A percentile compares a stretch with the other conserved stretches of the same genome.
Evolutionary conservation across 2,888 invertebrate genomes (phyloP).

Genomic region (Argyresthia goedartella): DNA sequence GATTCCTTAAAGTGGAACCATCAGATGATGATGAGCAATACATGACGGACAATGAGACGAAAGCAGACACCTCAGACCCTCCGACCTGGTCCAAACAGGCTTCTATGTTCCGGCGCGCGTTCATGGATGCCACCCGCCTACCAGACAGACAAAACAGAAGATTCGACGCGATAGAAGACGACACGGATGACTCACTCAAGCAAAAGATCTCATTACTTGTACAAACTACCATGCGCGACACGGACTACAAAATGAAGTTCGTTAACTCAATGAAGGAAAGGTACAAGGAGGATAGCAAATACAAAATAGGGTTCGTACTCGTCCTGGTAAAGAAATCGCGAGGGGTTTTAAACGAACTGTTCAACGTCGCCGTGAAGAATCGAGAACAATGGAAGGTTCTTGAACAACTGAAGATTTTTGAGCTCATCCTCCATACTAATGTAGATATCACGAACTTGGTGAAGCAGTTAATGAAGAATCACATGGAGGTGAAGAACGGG

Average conservation of each 20-base stretch:
- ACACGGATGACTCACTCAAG: neutral
- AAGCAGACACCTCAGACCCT: too few relatives aligned
- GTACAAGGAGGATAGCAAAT: slow-evolving; percentile 16
- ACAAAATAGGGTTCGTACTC: slow-evolving; percentile 39
- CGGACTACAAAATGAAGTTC: neutral
- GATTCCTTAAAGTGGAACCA: neutral
- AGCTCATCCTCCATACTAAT: slow-evolving; percentile 49
- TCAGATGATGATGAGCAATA: neutral
- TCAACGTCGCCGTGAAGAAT: slow-evolving; percentile 49
- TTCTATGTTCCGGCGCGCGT: too few relatives aligned
- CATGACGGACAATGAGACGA: slow-evolving; percentile 6
- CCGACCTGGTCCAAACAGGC: too few relatives aligned
- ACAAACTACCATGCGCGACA: neutral
- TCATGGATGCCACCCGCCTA: too few relatives aligned
- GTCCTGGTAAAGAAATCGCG: slow-evolving; percentile 47
- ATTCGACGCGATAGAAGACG: neutral
- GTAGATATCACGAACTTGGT: slow-evolving; percentile 49
- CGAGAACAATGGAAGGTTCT: slow-evolving; percentile 46
- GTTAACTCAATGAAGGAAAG: slow-evolving; percentile 14
- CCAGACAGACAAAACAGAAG: neutral
- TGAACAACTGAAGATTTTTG: slow-evolving; percentile 52
- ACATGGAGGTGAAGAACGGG: slow-evolving; percentile 15
- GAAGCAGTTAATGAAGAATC: slow-evolving; percentile 41
- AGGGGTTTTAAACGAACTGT: slow-evolving; percentile 43
- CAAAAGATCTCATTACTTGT: neutral